Base-by-base conservation (phyloP, 2,888 invertebrate species). In the Orchestes rusci region DNA sequence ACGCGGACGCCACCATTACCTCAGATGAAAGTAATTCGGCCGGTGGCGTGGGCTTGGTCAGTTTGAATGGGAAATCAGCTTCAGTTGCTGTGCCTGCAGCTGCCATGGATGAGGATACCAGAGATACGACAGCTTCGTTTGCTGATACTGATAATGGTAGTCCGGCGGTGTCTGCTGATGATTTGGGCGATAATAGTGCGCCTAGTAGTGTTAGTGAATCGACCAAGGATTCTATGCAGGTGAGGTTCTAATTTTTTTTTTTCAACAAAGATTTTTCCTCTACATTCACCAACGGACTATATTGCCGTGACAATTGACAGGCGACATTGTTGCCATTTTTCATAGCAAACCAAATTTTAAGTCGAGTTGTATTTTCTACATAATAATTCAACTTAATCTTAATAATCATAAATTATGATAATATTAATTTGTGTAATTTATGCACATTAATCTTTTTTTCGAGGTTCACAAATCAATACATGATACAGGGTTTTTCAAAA, bases 101-200 rank as follows among this genome's bases (percentile, higher is more conserved):
- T 12, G 53, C 43, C n/a, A 73, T 79, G 46, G 79, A 81, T 59
- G 82, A 78, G 62, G 83, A 83, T 64, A 82, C 83, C 58, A 82
- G 78, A 62, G 83, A 83, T 64, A 82, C 83, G 32, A 75, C 78
- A 55, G 81, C 82, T 49, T 84, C 84, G 16, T 82, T 79, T 69
- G 83, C 83, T 44, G 83, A 84, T 65, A 51, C 50, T 3, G 50
- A 50, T 17, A 43, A 48, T 28, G 84, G 84, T 67, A 84, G 84
- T 33, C 82, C 76, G 7, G 45, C 33, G 2, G 34, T 45, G 4
- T 42, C 48, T 7, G 51, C 35, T 8, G 47, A 50, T 18, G 49
- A 55, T 52, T 34, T 54, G 50, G 41, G 50, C 3, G 50, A 50
- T 36, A 50, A 50, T 13, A 48, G 48, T 16, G 62, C 64, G 12